Base-by-base conservation (phyloP, 1,140 invertebrate genomes). In the Aphelenchoides fujianensis region DNA sequence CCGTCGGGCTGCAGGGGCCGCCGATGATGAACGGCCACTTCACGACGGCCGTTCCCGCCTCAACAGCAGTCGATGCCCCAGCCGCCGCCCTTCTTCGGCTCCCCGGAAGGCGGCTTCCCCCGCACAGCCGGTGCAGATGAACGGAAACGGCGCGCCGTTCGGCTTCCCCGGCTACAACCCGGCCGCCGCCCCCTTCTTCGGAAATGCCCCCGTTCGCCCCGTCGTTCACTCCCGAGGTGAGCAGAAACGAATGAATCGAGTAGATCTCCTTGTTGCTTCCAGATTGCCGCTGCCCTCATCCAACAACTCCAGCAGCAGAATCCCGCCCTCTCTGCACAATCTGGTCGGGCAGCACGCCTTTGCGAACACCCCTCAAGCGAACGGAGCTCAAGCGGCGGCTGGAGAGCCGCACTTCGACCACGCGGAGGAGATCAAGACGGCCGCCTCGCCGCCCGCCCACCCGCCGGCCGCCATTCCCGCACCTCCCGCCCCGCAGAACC, bases 251-350 rank as follows among this genome's bases (percentile, higher is more conserved):
- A n/a, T n/a, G n/a, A n/a, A n/a, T n/a, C n/a, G n/a, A n/a, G n/a
- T n/a, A n/a, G n/a, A n/a, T n/a, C n/a, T n/a, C n/a, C n/a, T n/a
- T 59, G 27, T 30, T 32, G 16, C 67, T 32, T 53, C n/a, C n/a
- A 79, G 73, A 77, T 79, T 70, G 77, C 77, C 7, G 78, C 78
- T n/a, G 69, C 53, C 12, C 54, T 79, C 9, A 67, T 79, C 16
- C 69, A 79, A 37, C 79, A 79, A 67, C 68, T 79, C 28, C 78
- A 79, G 52, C 79, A 81, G 35, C 62, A 75, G 16, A 79, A 79
- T 68, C 77, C 77, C 3, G 32, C 31, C 2, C 80, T 79, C 28
- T n/a, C 36, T 79, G 2, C 55, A 78, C 32, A 78, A 75, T 36
- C 53, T 78, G 23, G 69, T 77, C 3, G 69, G 37, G 1, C 78